Conservation (phyloP, 2,113 vertebrate genomes). For the Eurypyga helias region DNA sequence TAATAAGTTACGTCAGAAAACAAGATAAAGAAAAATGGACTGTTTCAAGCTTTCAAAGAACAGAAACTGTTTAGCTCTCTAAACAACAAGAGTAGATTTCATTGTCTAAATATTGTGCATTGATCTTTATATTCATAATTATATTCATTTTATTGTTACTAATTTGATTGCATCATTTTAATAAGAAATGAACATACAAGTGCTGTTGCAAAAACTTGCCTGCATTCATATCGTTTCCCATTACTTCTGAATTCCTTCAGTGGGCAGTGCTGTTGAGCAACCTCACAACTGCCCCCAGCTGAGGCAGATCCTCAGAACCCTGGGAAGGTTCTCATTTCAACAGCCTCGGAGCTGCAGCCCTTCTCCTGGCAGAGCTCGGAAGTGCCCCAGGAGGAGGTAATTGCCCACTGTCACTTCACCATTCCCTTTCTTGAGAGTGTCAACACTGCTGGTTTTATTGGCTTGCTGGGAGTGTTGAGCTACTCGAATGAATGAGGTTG, state of each 20-base stretch:
- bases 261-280: background rate
- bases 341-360: background rate
- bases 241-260: background rate
- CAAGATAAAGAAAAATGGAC: background rate
- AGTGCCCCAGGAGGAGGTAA: background rate
- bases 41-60: background rate
- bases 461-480: background rate
- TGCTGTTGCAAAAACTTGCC: background rate
- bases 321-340: background rate
- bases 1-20: slow-evolving; percentile 17
- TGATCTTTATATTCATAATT: background rate
- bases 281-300: background rate
- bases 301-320: background rate
- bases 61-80: background rate
- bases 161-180: background rate
- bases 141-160: background rate
- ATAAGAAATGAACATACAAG: background rate
- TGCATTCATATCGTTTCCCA: background rate
- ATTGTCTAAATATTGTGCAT: background rate
- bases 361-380: background rate
- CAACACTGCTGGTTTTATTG: background rate
- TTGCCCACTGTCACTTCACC: background rate
- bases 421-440: background rate
- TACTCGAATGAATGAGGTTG: background rate
- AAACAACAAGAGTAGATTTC: background rate